Evolutionary conservation across 2,888 invertebrate genomes (phyloP).

Genomic region (Torymus aiolomorphi): DNA sequence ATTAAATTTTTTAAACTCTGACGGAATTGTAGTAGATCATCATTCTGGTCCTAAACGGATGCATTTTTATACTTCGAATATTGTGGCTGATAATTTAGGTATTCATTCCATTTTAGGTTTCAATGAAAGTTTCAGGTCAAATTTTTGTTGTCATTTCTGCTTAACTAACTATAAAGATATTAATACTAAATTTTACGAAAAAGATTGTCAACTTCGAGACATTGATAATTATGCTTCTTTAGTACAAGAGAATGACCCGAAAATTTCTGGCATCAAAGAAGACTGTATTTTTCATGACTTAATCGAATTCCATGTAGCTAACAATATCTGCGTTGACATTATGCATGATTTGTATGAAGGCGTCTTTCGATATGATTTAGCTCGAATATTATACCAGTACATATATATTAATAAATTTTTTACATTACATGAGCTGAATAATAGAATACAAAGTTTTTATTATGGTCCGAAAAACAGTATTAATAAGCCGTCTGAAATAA

Average conservation of each 20-base stretch:
- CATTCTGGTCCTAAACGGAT: background rate
- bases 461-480: background rate
- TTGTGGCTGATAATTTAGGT: conserved; percentile 46
- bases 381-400: background rate
- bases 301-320: too few species aligned
- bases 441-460: conserved; percentile 2
- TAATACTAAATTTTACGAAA: conserved; percentile 1
- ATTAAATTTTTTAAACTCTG: conserved; percentile 13
- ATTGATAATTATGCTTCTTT: too few species aligned
- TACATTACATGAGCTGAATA: conserved; percentile 6
- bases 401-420: conserved; percentile 38
- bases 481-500: conserved; percentile 54
- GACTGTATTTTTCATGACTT: too few species aligned
- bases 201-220: conserved; percentile 1
- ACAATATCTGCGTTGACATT: too few species aligned
- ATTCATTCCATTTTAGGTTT: conserved; percentile 52
- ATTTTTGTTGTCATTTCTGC: conserved; percentile 52
- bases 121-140: conserved; percentile 53
- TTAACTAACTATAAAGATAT: too few species aligned
- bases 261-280: too few species aligned
- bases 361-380: too few species aligned
- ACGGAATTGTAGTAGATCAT: background rate
- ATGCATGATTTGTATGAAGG: too few species aligned
- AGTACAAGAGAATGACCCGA: too few species aligned
- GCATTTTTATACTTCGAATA: conserved; percentile 16